These are phyloP conservation scores for Carassius gibelio DNA, from an alignment of 2,113 vertebrate species.

Conservation along the genomic window DNA sequence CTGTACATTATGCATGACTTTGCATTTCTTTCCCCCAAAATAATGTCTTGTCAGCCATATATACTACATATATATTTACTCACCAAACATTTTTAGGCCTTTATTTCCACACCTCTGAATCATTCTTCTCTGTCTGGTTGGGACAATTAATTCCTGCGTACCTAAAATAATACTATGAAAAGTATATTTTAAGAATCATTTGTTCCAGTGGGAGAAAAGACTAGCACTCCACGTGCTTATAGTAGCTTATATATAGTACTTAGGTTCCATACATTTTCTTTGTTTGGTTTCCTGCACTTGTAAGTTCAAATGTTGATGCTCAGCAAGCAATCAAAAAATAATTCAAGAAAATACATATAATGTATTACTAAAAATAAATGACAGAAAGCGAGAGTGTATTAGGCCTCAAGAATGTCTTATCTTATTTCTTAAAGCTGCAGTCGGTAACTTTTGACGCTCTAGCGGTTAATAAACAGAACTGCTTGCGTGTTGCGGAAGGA, in stretches of 20 bases:
- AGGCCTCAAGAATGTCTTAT: not conserved
- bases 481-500: too few species aligned
- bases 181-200: not conserved
- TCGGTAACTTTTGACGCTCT: too few species aligned
- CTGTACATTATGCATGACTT: too few species aligned
- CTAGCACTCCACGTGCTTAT: not conserved
- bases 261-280: not conserved
- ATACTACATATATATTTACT: not conserved
- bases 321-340: not conserved
- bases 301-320: not conserved
- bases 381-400: not conserved
- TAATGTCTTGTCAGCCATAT: not conserved
- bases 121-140: not conserved
- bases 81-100: not conserved
- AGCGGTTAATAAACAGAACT: too few species aligned
- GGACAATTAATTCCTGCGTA: not conserved
- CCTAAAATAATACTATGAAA: not conserved
- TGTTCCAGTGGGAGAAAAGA: not conserved
- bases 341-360: not conserved
- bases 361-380: not conserved
- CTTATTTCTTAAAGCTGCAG: not conserved
- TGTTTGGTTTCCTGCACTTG: not conserved
- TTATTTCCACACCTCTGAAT: not conserved
- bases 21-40: not conserved
- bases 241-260: not conserved